phyloP scores from a whole-genome alignment of 2,113 vertebrate genomes.

The Macquaria ambigua region DNA sequence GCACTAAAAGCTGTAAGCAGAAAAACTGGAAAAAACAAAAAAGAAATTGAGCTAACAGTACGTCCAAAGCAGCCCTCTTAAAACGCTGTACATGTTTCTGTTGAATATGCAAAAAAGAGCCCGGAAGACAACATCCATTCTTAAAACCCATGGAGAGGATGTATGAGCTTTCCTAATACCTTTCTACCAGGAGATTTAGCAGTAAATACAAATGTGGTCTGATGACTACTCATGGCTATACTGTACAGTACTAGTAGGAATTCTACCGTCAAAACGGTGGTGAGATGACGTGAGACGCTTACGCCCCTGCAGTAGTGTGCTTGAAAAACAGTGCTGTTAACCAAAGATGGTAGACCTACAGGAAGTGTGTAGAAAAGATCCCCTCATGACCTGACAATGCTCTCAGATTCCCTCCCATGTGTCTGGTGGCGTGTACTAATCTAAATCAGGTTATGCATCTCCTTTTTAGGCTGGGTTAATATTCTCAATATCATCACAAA shows the following conservation, averaged over 20 bases:
- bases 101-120: slow-evolving; percentile 76
- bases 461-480: slow-evolving; percentile 73
- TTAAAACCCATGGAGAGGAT: slow-evolving; percentile 67
- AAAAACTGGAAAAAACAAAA: slow-evolving; percentile 48
- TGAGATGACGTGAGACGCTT: slow-evolving; percentile 45
- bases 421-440: slow-evolving; percentile 59
- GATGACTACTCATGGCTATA: slow-evolving; percentile 73
- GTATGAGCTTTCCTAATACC: slow-evolving; percentile 68
- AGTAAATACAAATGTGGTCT: slow-evolving; percentile 72
- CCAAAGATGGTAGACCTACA: slow-evolving; percentile 65
- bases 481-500: slow-evolving; percentile 72
- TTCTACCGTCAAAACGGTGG: slow-evolving; percentile 40
- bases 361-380: slow-evolving; percentile 70
- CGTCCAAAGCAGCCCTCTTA: slow-evolving; percentile 85
- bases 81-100: slow-evolving; percentile 80
- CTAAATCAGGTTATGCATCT: slow-evolving; percentile 69
- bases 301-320: slow-evolving; percentile 76
- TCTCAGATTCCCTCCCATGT: slow-evolving; percentile 59
- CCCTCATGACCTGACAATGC: slow-evolving; percentile 50
- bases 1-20: slow-evolving; percentile 82
- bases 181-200: slow-evolving; percentile 61
- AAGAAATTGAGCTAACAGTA: slow-evolving; percentile 77
- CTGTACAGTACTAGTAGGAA: slow-evolving; percentile 76
- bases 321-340: slow-evolving; percentile 80
- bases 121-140: slow-evolving; percentile 82